Evolutionary conservation across 2,797 vertebrate species (phyloP), one percentile per base, ranked within the genome.

Genomic region (Ctenosaura bakeri): DNA sequence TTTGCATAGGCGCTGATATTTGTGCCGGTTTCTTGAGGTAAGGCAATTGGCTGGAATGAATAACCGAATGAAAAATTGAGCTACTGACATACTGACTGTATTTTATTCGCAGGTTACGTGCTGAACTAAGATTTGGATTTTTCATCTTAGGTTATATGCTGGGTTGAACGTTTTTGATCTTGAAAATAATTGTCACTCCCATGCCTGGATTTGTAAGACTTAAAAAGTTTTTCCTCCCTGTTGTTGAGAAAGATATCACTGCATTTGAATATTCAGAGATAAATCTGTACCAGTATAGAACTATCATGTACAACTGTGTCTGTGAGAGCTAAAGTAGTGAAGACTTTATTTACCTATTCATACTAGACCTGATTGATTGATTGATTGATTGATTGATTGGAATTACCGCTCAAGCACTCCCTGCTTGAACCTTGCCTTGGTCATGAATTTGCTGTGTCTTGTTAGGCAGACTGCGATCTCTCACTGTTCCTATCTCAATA

Each of bases 11-110:
- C 4, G 29, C n/a, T 89, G 71, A 42, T 76, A 32, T 26, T 13
- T 22, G 13, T 54, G 0, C 76, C 2, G 78, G 56, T 88, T 90
- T 90, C 16, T 78, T 82, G 85, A 95, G 94, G 96, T 97, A 94
- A 95, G 94, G 59, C 32, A 35, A 35, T 77, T 22, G 35, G 52
- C 77, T 56, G 20, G 24, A 56, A 38, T 24, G 32, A 46, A 6
- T 18, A 69, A 62, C 13, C 1, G 13, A 12, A 14, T 24, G 12
- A 59, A 4, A 80, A 62, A 1, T 26, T 52, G 29, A 0, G 0
- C 80, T 76, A 74, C 35, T 22, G 77, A 90, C 35, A 18, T 29
- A 59, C 46, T 4, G 50, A 5, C 13, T 77, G 24, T 29, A 74
- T n/a, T 56, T 56, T 59, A 50, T 62, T 18, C 50, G 6, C 24